Conservation (phyloP, 1,140 invertebrate genomes). For the Notospermus geniculatus region DNA sequence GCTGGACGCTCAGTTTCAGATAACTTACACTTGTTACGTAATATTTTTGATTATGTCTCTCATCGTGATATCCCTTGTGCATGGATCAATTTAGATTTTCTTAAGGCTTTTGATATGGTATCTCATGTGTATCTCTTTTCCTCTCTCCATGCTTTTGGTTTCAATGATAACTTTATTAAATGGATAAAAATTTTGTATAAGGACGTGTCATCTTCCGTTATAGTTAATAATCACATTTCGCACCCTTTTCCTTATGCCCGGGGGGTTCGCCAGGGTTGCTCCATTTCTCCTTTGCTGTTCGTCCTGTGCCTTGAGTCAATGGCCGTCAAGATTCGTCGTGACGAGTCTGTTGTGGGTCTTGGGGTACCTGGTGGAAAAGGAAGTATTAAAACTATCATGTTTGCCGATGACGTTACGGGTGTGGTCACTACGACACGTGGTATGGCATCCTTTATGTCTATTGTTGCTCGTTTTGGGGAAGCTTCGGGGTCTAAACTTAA, state of each 20-base stretch:
- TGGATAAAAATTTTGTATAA: constrained; percentile 30
- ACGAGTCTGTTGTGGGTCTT: constrained; percentile 3
- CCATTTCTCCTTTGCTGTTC: constrained; percentile 52
- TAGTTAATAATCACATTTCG: constrained; percentile 33
- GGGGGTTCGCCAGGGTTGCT: constrained; percentile 53
- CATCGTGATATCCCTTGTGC: constrained; percentile 21
- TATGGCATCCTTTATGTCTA: too few species aligned
- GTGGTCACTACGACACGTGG: too few species aligned
- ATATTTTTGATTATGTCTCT: constrained; percentile 29
- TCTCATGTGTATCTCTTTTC: constrained; percentile 26
- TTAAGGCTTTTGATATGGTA: constrained; percentile 32
- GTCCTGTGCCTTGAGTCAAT: constrained; percentile 52
- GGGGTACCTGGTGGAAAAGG: background rate
- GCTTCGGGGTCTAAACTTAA: constrained; percentile 6
- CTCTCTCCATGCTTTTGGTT: constrained; percentile 23
- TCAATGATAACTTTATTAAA: constrained; percentile 26
- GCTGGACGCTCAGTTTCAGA: constrained; percentile 27
- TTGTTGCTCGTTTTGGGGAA: too few species aligned
- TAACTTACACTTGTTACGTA: constrained; percentile 29
- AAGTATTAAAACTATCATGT: background rate
- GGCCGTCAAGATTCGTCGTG: constrained; percentile 19
- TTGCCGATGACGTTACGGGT: constrained; percentile 4
- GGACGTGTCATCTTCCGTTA: constrained; percentile 24
- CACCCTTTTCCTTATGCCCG: constrained; percentile 35
- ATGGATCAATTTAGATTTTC: constrained; percentile 28